A percentile compares a stretch with the other conserved stretches of the same genome.
phyloP scores from a whole-genome alignment of 2,113 vertebrate genomes.

The Pao palembangensis region DNA sequence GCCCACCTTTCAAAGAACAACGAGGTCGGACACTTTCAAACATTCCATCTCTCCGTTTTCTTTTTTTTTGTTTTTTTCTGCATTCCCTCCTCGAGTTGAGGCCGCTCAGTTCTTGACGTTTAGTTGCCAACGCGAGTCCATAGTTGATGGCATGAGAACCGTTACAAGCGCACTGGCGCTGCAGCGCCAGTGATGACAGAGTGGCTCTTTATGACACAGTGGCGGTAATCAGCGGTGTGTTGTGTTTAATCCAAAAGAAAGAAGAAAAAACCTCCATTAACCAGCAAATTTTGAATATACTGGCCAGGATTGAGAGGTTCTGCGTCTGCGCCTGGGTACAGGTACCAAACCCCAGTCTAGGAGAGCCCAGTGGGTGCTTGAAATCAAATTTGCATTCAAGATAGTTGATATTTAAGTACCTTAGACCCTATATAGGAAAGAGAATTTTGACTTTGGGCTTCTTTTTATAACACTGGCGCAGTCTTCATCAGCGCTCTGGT shows the following conservation, averaged over 20 bases:
- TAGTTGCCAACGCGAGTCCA: no score
- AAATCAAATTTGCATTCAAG: background rate
- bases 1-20: background rate
- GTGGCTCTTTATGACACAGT: slow-evolving; percentile 56
- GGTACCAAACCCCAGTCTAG: background rate
- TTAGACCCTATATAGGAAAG: no score
- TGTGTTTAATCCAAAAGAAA: slow-evolving; percentile 51
- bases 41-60: no score
- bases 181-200: slow-evolving; percentile 52
- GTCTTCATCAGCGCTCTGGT: background rate
- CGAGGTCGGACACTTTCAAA: background rate
- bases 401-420: no score
- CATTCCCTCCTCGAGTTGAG: slow-evolving; percentile 47
- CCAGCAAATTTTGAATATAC: slow-evolving; percentile 55
- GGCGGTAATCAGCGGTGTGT: slow-evolving; percentile 55
- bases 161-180: no score
- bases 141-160: no score
- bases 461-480: no score
- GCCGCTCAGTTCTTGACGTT: no score
- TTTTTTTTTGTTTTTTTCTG: slow-evolving; percentile 35
- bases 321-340: background rate
- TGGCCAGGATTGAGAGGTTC: no score
- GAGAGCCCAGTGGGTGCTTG: background rate
- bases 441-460: no score
- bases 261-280: slow-evolving; percentile 41